Evolutionary conservation across 2,113 vertebrate species (phyloP).

Genomic region (Dascyllus trimaculatus): DNA sequence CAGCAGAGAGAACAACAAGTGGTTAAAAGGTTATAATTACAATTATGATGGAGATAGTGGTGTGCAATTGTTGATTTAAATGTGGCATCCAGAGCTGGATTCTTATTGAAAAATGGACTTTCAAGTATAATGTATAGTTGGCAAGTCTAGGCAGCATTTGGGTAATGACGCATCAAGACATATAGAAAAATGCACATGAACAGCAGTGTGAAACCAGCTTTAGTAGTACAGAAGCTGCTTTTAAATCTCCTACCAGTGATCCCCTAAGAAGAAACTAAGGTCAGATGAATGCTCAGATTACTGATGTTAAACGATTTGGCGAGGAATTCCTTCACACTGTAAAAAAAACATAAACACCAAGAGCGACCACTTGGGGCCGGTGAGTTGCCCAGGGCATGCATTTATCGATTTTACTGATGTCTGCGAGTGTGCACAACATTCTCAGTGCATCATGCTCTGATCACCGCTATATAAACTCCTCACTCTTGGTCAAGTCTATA

Average conservation of each 20-base stretch:
- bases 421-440: slow-evolving; percentile 2
- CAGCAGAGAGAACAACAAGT: not conserved
- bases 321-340: slow-evolving; percentile 4
- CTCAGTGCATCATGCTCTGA: not conserved
- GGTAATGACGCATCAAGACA: slow-evolving; percentile 28
- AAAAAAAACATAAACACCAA: slow-evolving; percentile 2
- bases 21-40: not conserved
- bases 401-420: slow-evolving; percentile 18
- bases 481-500: slow-evolving; percentile 15
- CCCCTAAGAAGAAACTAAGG: not conserved
- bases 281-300: slow-evolving; percentile 18
- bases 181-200: slow-evolving; percentile 13
- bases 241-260: not conserved
- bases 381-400: slow-evolving; percentile 4
- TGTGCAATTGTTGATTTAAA: not conserved
- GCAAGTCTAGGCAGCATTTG: slow-evolving; percentile 29
- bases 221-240: not conserved
- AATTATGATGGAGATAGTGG: not conserved
- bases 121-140: slow-evolving; percentile 25
- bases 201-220: not conserved
- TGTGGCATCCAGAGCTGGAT: not conserved
- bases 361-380: slow-evolving; percentile 17
- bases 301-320: slow-evolving; percentile 14
- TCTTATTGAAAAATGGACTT: not conserved
- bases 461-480: slow-evolving; percentile 7